phyloP scores from a whole-genome alignment of 2,797 vertebrate species.

The Gallinago nigripennis region DNA sequence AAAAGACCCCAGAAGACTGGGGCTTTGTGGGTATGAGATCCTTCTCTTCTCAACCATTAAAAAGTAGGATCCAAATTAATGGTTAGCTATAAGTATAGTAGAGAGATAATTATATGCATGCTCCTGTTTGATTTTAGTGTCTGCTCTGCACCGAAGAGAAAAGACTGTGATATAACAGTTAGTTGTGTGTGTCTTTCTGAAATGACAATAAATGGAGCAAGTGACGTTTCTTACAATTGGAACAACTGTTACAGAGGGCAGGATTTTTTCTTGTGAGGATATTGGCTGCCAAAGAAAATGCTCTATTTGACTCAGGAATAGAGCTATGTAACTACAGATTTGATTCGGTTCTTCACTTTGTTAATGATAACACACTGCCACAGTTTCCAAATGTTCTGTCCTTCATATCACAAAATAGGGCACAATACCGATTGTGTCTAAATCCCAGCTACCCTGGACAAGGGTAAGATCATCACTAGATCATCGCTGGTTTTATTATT shows the following conservation, averaged over 20 bases:
- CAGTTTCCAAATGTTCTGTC: not conserved
- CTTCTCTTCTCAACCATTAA: not conserved
- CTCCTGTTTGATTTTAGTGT: not conserved
- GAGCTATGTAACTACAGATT: not conserved
- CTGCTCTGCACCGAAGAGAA: not conserved
- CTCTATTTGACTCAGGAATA: not conserved
- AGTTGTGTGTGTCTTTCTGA: not conserved
- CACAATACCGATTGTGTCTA: not conserved
- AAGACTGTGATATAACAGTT: fast-evolving
- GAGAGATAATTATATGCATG: fast-evolving
- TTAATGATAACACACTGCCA: fast-evolving
- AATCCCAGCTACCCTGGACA: not conserved
- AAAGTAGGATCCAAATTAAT: not conserved
- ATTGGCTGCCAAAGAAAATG: not conserved
- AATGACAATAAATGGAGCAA: not conserved
- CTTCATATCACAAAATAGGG: not conserved
- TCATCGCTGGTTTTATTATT: not conserved
- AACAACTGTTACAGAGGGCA: fast-evolving
- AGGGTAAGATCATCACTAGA: not conserved
- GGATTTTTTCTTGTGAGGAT: not conserved
- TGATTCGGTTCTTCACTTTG: not conserved
- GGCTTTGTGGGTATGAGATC: not conserved
- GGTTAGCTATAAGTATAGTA: not conserved
- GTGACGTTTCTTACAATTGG: not conserved
- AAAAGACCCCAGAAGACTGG: not conserved